phyloP scores from a whole-genome alignment of 2,113 vertebrate species.

The Oreotragus oreotragus region DNA sequence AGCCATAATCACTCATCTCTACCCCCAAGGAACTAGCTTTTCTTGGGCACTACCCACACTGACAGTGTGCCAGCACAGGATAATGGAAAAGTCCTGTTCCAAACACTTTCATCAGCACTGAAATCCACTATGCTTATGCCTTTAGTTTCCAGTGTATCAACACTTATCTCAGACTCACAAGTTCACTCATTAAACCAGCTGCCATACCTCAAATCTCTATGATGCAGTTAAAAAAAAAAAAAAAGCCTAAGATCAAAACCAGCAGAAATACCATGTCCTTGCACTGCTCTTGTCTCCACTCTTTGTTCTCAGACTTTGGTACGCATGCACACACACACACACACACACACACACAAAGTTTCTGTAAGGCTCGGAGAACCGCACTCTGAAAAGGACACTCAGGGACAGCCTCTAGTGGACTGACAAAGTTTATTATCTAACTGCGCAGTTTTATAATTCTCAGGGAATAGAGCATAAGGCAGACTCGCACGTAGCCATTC shows the following conservation, averaged over 20 bases:
- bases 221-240: neutral
- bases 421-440: too few relatives aligned
- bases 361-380: too few relatives aligned
- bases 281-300: neutral
- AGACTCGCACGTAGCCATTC: too few relatives aligned
- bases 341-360: neutral
- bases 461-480: too few relatives aligned
- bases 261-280: neutral
- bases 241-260: neutral
- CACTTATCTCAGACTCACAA: neutral
- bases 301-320: neutral
- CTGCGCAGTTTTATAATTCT: too few relatives aligned
- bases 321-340: neutral
- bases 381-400: too few relatives aligned
- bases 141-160: neutral
- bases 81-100: neutral
- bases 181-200: neutral
- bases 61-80: neutral
- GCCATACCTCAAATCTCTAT: neutral
- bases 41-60: accelerated
- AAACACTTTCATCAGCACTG: neutral
- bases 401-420: too few relatives aligned
- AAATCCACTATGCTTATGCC: neutral
- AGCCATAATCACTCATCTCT: neutral
- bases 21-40: neutral